These are phyloP conservation scores for Halictus rubicundus DNA, from an alignment of 1,140 invertebrate species.

Conservation along the genomic window DNA sequence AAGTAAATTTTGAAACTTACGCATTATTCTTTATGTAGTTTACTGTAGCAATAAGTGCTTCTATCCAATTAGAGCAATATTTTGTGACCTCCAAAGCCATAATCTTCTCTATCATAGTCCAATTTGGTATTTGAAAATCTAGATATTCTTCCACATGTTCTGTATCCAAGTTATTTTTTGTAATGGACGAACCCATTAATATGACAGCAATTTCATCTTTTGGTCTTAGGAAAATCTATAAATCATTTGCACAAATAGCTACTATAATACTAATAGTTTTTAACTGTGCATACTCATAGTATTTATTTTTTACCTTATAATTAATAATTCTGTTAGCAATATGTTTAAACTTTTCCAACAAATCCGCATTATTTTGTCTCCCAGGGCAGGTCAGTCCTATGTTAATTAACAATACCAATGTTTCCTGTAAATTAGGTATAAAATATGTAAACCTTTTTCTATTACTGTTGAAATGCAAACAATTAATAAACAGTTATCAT, in stretches of 20 bases:
- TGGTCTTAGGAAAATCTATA: constrained; percentile 64
- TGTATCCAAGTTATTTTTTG: constrained; percentile 22
- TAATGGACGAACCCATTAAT: constrained; percentile 59
- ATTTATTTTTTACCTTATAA: constrained; percentile 58
- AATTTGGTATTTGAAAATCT: constrained; percentile 57
- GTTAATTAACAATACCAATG: constrained; percentile 56
- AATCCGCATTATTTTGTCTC: constrained; percentile 21
- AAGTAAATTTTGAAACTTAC: constrained; percentile 43
- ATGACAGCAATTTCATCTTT: constrained; percentile 69
- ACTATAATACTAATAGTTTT: not conserved
- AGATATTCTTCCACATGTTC: constrained; percentile 26
- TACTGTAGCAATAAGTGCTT: constrained; percentile 51
- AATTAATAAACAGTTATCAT: not conserved
- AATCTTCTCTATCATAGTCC: constrained; percentile 60
- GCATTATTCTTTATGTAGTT: constrained; percentile 52
- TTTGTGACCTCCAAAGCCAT: constrained; percentile 42
- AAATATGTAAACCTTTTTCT: not conserved
- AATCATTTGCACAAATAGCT: not conserved
- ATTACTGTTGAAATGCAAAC: not conserved
- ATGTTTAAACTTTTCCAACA: constrained; percentile 62
- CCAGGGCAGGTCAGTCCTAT: constrained; percentile 40
- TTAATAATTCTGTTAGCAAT: constrained; percentile 57
- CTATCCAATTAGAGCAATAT: constrained; percentile 60
- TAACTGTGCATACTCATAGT: not conserved
- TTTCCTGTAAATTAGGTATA: constrained; percentile 49